Conservation (phyloP, 2,113 vertebrate genomes). For the human region DNA sequence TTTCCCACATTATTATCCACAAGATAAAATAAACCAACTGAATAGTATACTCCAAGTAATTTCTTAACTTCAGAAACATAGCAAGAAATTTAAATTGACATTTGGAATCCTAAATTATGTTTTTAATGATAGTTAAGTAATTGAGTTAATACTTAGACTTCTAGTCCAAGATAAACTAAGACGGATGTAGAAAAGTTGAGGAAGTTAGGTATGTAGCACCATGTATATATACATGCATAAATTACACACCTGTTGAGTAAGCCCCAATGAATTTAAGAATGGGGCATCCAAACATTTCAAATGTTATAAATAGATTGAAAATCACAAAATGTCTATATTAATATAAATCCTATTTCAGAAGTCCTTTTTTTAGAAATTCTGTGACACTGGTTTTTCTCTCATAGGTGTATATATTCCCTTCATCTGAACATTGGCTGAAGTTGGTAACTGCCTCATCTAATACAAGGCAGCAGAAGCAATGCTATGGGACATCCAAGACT, state of each 20-base stretch:
- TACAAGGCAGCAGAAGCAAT: neutral
- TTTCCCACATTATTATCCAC: neutral
- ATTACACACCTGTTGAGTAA: neutral
- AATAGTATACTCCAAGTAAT: neutral
- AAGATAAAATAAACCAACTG: neutral
- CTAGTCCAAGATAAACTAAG: neutral
- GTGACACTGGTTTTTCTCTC: neutral
- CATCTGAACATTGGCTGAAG: neutral
- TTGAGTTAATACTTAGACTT: neutral
- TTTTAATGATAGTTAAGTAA: neutral
- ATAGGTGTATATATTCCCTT: neutral
- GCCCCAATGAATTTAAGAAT: neutral
- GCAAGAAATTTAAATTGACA: neutral
- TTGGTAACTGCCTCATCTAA: neutral
- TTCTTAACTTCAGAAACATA: neutral
- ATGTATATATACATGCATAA: neutral
- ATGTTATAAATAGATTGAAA: neutral
- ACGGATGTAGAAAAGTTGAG: neutral
- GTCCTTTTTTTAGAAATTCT: neutral
- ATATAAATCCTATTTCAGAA: neutral
- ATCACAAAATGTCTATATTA: neutral
- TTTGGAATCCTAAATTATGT: neutral
- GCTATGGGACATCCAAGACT: neutral
- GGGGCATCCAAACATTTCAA: neutral
- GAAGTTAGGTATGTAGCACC: neutral